phyloP scores from a whole-genome alignment of 2,888 invertebrate genomes.

The Nipponacmea schrenckii region DNA sequence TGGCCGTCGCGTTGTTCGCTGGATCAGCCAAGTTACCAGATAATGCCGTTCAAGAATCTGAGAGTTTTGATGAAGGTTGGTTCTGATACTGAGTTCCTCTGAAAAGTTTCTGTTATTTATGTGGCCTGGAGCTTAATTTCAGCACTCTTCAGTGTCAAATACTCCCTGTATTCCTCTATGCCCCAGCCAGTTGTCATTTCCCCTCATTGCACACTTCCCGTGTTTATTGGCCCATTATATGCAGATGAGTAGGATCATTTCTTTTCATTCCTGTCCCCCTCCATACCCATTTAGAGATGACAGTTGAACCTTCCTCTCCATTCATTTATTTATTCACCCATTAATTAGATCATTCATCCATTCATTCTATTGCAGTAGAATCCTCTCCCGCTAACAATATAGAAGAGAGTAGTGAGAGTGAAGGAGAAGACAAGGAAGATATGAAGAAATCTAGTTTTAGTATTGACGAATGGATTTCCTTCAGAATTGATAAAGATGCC shows the following conservation, averaged over 20 bases:
- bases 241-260: too few species aligned
- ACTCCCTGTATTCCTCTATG: too few species aligned
- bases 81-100: background rate
- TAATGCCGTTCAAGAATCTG: constrained; percentile 62
- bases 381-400: background rate
- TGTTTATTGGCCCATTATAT: too few species aligned
- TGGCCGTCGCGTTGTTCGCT: constrained; percentile 83
- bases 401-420: constrained; percentile 69
- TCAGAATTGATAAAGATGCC: constrained; percentile 75
- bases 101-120: background rate
- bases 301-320: too few species aligned
- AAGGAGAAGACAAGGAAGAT: constrained; percentile 71
- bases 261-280: too few species aligned
- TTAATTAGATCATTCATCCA: too few species aligned
- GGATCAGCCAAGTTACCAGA: constrained; percentile 76
- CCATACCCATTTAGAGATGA: too few species aligned
- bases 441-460: constrained; percentile 72
- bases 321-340: too few species aligned
- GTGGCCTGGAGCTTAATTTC: background rate
- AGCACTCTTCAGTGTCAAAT: too few species aligned
- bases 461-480: constrained; percentile 81
- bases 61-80: constrained; percentile 15
- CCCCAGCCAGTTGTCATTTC: too few species aligned
- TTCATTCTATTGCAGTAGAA: too few species aligned
- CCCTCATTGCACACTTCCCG: too few species aligned